phyloP scores from a whole-genome alignment of 2,797 vertebrate genomes.

The Mus minutoides region DNA sequence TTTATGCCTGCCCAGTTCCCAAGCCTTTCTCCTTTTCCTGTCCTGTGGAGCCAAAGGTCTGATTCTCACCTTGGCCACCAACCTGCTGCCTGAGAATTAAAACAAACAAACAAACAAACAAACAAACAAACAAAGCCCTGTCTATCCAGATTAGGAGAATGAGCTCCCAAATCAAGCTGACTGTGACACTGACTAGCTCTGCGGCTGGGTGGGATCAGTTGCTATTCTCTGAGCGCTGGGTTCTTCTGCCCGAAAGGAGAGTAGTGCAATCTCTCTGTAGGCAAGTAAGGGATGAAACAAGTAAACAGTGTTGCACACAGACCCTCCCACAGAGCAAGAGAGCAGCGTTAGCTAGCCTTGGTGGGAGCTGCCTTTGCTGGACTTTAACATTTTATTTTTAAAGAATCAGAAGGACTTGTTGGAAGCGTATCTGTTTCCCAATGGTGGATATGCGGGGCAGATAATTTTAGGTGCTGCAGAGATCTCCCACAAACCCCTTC shows the following conservation, averaged over 20 bases:
- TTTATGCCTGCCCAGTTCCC: neutral
- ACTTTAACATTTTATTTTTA: neutral
- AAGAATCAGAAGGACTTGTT: neutral
- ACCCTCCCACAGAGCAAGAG: neutral
- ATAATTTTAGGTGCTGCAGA: conserved; percentile 10
- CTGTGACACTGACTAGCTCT: rapidly evolving
- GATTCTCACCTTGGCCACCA: neutral
- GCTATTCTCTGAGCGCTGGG: neutral
- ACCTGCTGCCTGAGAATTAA: neutral
- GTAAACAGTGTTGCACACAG: neutral
- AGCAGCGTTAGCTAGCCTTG: neutral
- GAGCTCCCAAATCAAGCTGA: neutral
- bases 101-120: neutral
- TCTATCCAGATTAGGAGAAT: rapidly evolving
- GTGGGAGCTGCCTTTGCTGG: neutral
- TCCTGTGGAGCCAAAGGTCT: neutral
- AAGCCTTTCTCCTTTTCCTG: neutral
- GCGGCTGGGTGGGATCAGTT: rapidly evolving
- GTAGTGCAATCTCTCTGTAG: neutral
- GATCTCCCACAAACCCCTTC: neutral
- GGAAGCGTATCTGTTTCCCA: neutral
- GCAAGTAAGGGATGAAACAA: neutral
- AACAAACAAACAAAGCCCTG: neutral
- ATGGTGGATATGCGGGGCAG: neutral
- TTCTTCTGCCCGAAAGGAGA: neutral